Percentiles rank a stretch among this genome's conserved stretches.
Evolutionary conservation across 1,140 invertebrate genomes (phyloP).

Genomic region (Batillaria attramentaria): DNA sequence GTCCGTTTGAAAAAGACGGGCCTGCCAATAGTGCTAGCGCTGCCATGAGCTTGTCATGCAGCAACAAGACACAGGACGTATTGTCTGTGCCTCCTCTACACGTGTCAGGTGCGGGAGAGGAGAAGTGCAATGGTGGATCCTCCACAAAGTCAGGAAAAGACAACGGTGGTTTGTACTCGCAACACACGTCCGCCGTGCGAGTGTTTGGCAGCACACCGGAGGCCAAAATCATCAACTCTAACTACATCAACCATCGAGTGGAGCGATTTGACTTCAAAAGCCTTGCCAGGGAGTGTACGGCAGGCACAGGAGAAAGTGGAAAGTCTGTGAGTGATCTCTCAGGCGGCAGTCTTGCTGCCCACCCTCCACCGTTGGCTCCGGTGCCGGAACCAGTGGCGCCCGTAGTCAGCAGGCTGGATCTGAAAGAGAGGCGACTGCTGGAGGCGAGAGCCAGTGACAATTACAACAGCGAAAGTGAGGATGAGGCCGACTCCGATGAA

Average conservation of each 20-base stretch:
- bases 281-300: slow-evolving; percentile 37
- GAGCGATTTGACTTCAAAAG: slow-evolving; percentile 49
- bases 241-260: slow-evolving; percentile 35
- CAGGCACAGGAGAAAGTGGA: not conserved
- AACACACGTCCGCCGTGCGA: not conserved
- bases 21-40: slow-evolving; percentile 17
- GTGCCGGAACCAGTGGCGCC: slow-evolving; percentile 2
- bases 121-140: not conserved
- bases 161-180: not conserved
- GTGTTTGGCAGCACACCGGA: slow-evolving; percentile 3
- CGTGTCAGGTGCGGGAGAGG: not conserved
- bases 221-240: slow-evolving; percentile 12
- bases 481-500: slow-evolving; percentile 47
- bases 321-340: not conserved
- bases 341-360: no score
- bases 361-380: not conserved
- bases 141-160: not conserved
- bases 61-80: not conserved
- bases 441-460: slow-evolving; percentile 42
- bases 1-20: slow-evolving; percentile 53
- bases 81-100: not conserved
- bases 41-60: not conserved
- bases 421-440: slow-evolving; percentile 50
- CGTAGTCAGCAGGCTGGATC: slow-evolving; percentile 58
- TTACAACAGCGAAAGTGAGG: slow-evolving; percentile 58